Evolutionary conservation across 2,797 vertebrate species (phyloP).

Genomic region (Streptopelia turtur): DNA sequence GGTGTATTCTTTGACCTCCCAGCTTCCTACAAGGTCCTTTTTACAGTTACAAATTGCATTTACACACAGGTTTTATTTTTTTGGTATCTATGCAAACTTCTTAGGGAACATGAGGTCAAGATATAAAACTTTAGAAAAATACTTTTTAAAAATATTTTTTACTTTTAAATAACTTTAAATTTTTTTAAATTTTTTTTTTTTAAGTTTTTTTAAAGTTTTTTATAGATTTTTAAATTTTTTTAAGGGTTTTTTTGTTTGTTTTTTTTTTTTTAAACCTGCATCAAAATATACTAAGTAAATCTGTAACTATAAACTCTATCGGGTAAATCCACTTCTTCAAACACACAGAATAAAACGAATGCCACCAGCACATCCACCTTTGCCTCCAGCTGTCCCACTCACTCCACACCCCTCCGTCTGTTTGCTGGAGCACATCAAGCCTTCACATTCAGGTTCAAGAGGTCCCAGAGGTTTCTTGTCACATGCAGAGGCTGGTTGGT

Average conservation of each 20-base stretch:
- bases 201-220: background rate
- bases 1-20: background rate
- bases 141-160: background rate
- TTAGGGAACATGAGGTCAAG: background rate
- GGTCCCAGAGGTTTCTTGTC: slow-evolving; percentile 8
- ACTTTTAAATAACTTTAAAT: too few relatives aligned
- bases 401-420: background rate
- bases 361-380: background rate
- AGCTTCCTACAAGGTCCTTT: background rate
- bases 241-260: too few relatives aligned
- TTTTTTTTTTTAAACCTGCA: slow-evolving; percentile 34
- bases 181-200: background rate
- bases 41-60: background rate
- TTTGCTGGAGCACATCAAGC: background rate
- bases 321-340: background rate
- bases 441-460: slow-evolving; percentile 33
- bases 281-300: slow-evolving; percentile 44
- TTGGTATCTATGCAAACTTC: background rate
- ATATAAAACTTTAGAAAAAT: slow-evolving; percentile 65
- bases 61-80: background rate
- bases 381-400: background rate
- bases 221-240: too few relatives aligned
- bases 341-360: background rate
- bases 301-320: background rate
- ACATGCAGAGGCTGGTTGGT: slow-evolving; percentile 49